These are phyloP conservation scores for Sthenelais limicola DNA, from an alignment of 2,888 invertebrate species.

Conservation along the genomic window DNA sequence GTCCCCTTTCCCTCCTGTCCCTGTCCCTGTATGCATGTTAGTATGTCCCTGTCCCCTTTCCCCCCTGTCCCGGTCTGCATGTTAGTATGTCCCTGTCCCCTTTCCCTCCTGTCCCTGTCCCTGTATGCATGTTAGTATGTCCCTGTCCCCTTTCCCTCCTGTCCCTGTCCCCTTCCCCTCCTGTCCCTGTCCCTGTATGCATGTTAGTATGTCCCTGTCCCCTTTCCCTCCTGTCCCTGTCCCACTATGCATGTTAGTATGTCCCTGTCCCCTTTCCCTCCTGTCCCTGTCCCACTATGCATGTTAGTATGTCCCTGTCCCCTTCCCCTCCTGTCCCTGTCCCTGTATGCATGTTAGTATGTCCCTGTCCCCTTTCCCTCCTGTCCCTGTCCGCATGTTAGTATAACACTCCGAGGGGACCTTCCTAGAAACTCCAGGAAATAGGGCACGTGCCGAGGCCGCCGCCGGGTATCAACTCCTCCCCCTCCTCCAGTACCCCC, in stretches of 20 bases:
- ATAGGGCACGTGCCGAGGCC: neutral
- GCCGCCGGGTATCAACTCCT: neutral
- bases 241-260: neutral
- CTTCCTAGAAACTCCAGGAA: no score
- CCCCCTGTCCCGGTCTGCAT: no score
- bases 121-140: no score
- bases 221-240: neutral
- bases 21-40: no score
- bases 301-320: neutral
- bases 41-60: no score
- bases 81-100: no score
- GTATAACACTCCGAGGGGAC: neutral
- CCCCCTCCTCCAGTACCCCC: slow-evolving; percentile 4
- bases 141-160: neutral
- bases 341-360: no score
- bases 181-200: neutral
- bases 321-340: neutral
- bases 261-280: neutral
- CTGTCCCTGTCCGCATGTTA: neutral
- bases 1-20: no score
- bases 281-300: neutral
- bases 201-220: neutral
- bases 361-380: neutral
- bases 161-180: neutral
- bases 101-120: no score